Evolutionary conservation across 1,140 invertebrate species (phyloP), one percentile per base, ranked within the genome.

Genomic region (Heliconius congener): DNA sequence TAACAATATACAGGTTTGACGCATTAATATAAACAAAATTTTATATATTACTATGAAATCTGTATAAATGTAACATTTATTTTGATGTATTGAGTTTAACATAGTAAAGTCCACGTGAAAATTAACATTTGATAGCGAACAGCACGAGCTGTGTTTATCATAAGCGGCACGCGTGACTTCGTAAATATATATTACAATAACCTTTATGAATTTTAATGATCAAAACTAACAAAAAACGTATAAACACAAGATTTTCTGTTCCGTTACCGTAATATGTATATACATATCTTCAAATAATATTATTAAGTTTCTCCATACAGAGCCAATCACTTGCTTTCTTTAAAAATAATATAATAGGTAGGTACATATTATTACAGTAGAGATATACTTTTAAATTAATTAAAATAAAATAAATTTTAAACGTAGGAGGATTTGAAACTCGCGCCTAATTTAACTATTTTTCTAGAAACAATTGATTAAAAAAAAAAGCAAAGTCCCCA

Each of bases 151-250:
- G 9, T 18, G 27, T 50, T 77, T 72, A 77, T 18, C 76, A 39
- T 77, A 77, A 52, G 0, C 9, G 4, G 71, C 34, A 57, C 77
- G 72, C 77, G 77, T 78, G 77, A 74, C 72, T 74, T 74, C 55
- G 74, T 78, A 70, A 78, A 78, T 78, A 78, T 74, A 74, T 74
- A 78, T 74, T 50, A 46, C n/a, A 78, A 57, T 78, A 74, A 60
- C 74, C 78, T 80, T 80, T 74, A 76, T 80, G 66, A 76, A 76
- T 76, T 76, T 80, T 72, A 80, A 79, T 71, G 27, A 30, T 66
- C 2, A 66, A 66, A 27, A 66, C 60, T 66, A 66, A 27, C 9
- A 66, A 66, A 66, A 66, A 66, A 66, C 60, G 60, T 66, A 66
- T 66, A 66, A 66, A 66, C 60, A 66, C 23, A 66, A 27, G 23